Base-by-base conservation (phyloP, 2,113 vertebrate genomes). In the Scalopus aquaticus region DNA sequence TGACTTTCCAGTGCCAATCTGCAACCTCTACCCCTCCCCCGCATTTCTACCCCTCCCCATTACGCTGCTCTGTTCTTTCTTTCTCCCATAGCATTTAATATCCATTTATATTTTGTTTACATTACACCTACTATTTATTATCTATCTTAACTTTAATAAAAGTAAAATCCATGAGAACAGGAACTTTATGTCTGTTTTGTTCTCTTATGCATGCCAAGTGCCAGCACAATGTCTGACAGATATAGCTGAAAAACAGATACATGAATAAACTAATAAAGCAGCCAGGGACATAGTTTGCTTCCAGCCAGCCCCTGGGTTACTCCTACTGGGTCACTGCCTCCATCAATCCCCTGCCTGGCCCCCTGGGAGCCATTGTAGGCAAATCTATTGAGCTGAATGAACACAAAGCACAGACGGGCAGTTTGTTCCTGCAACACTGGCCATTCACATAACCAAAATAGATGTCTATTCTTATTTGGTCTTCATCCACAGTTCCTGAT, bases 311-410 rank as follows among this genome's bases (percentile, higher is more conserved):
- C 2, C 81, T 20, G 5, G 19, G 39, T 73, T 51, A 13, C 90
- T 64, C n/a, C 22, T 56, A 8, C 49, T 3, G 1, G 5, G 12
- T 49, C 70, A 24, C 22, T 6, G 1, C 16, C 30, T 76, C 51
- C 17, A 1, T 51, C n/a, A 3, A 15, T 20, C 20, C 54, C 24
- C 12, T n/a, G 1, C 32, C 49, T 44, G 32, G 26, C 20, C 35
- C 15, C 20, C 74, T 13, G 0, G 10, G 19, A 9, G 60, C 28
- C 10, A 0, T 2, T 13, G 46, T 39, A 70, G 26, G 4, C 72
- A 22, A n/a, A 39, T 32, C 54, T 26, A 10, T 24, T 17, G 54
- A 11, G 56, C 44, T 84, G 58, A 78, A 24, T 51, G 60, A 65
- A 37, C 1, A 13, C 39, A 7, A 19, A 54, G 9, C 62, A 28